A percentile compares a stretch with the other conserved stretches of the same genome.
Conservation (phyloP, 1,140 invertebrate genomes). For the Trichonephila inaurata region DNA sequence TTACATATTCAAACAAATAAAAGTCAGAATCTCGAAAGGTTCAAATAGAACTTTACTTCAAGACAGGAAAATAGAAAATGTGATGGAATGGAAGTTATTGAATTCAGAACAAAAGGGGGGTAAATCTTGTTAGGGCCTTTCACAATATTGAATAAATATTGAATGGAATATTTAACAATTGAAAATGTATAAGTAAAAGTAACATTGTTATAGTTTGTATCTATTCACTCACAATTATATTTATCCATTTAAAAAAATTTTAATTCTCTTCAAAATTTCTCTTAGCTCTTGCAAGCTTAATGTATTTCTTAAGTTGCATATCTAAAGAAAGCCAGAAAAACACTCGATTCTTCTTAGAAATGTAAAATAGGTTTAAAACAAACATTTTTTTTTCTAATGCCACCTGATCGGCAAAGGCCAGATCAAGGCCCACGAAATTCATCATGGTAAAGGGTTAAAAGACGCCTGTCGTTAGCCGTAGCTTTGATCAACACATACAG, state of each 20-base stretch:
- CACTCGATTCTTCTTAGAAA: too few relatives aligned
- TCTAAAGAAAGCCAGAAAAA: too few relatives aligned
- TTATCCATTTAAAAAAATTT: background rate
- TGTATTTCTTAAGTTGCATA: too few relatives aligned
- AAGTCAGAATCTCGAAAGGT: background rate
- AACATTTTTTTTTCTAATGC: too few relatives aligned
- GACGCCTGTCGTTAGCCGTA: too few relatives aligned
- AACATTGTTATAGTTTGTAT: background rate
- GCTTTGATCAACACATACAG: too few relatives aligned
- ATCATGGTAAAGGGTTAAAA: too few relatives aligned
- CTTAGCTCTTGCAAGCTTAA: too few relatives aligned
- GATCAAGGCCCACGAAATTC: too few relatives aligned
- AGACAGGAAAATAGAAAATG: background rate
- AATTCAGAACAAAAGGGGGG: slow-evolving; percentile 15
- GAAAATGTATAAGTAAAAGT: background rate
- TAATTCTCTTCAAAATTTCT: background rate
- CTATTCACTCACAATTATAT: background rate
- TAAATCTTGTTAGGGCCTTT: background rate
- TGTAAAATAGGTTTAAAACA: too few relatives aligned
- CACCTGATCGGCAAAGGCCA: too few relatives aligned
- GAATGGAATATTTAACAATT: slow-evolving; percentile 12
- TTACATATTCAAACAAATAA: background rate
- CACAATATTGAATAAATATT: background rate
- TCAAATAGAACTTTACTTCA: slow-evolving; percentile 2
- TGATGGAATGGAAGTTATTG: background rate